Conservation (phyloP, 2,888 invertebrate species). For the Acrobasis suavella region DNA sequence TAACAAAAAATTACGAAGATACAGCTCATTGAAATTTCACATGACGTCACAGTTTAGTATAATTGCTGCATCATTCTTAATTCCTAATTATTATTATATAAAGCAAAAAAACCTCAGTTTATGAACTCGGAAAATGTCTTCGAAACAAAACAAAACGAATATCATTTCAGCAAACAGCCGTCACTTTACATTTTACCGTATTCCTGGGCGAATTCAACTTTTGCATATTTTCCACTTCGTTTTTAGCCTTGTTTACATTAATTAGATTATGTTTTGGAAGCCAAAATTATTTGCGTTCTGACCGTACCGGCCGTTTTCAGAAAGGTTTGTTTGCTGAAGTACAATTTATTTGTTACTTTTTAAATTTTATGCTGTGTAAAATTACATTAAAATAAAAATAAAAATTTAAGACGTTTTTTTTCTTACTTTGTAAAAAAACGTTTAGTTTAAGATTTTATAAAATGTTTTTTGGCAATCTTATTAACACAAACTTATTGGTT, state of each 20-base stretch:
- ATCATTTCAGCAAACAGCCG: not conserved
- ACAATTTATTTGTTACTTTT: not conserved
- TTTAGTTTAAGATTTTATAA: too few species aligned
- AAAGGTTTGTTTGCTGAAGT: not conserved
- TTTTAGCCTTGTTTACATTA: not conserved
- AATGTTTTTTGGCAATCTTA: too few species aligned
- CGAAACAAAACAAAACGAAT: not conserved
- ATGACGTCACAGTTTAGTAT: too few species aligned
- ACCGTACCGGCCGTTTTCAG: not conserved
- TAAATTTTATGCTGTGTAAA: too few species aligned
- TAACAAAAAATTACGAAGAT: too few species aligned
- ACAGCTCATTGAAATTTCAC: too few species aligned
- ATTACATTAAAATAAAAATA: not conserved
- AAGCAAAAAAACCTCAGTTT: not conserved
- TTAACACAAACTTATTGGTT: too few species aligned
- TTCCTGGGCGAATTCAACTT: not conserved
- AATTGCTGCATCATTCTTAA: too few species aligned
- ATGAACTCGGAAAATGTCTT: not conserved
- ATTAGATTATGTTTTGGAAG: slow-evolving; percentile 1
- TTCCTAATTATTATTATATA: too few species aligned
- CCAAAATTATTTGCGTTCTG: not conserved
- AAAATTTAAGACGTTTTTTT: too few species aligned
- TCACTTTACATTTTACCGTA: not conserved
- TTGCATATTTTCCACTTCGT: slow-evolving; percentile 1
- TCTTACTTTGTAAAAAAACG: too few species aligned